Percentiles rank a stretch among this genome's conserved stretches.
phyloP scores from a whole-genome alignment of 2,113 vertebrate genomes.

The Meriones unguiculatus region DNA sequence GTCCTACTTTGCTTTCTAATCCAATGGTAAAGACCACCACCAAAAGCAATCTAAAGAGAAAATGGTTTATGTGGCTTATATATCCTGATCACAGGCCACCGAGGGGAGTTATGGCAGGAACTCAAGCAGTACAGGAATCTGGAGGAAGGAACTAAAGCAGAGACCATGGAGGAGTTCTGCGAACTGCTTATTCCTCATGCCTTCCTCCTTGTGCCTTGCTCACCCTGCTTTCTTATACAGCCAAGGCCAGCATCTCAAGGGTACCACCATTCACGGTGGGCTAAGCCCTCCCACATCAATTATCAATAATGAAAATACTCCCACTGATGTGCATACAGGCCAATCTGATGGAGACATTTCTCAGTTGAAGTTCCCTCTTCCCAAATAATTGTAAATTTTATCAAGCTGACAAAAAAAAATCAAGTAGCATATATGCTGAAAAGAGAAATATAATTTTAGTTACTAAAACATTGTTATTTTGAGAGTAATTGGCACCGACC shows the following conservation, averaged over 20 bases:
- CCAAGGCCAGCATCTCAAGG: not conserved
- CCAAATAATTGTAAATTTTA: not conserved
- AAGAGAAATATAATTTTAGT: not conserved
- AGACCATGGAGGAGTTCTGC: not conserved
- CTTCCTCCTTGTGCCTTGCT: not conserved
- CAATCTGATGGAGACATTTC: not conserved
- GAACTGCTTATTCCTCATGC: not conserved
- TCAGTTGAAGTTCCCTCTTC: not conserved
- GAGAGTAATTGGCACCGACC: not conserved
- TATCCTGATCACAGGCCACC: not conserved
- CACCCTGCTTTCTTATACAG: not conserved
- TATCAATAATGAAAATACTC: not conserved
- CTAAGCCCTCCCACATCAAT: not conserved
- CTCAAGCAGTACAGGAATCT: not conserved
- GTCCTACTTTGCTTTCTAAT: not conserved
- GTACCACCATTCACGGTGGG: not conserved
- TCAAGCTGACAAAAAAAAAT: not conserved
- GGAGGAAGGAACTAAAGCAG: not conserved
- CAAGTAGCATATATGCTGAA: not conserved
- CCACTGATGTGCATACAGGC: not conserved
- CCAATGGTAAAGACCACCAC: not conserved
- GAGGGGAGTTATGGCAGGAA: not conserved
- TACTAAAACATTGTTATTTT: constrained; percentile 1
- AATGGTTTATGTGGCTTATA: not conserved
- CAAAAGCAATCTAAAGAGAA: not conserved